A percentile compares a stretch with the other conserved stretches of the same genome.
Evolutionary conservation across 2,113 vertebrate species (phyloP).

Genomic region (Acrocephalus kingi): DNA sequence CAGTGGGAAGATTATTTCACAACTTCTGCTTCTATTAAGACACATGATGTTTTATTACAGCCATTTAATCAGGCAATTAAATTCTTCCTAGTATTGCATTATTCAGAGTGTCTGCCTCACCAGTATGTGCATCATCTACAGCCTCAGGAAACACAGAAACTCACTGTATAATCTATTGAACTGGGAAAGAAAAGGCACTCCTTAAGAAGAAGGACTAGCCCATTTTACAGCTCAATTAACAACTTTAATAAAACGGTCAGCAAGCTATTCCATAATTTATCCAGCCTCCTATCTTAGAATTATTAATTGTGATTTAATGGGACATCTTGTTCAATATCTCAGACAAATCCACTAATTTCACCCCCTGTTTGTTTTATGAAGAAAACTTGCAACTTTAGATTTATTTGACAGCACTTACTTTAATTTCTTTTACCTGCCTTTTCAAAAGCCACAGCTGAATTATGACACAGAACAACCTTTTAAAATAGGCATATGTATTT

Average conservation of each 20-base stretch:
- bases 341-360: constrained; percentile 1
- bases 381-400: not conserved
- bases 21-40: constrained; percentile 22
- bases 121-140: not conserved
- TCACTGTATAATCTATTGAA: not conserved
- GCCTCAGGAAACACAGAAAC: constrained; percentile 16
- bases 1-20: not conserved
- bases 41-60: constrained; percentile 27
- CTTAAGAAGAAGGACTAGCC: not conserved
- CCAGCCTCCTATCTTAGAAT: not conserved
- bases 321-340: not conserved
- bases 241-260: constrained; percentile 20
- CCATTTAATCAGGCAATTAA: constrained; percentile 49
- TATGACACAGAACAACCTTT: not conserved
- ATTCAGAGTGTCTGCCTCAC: constrained; percentile 11
- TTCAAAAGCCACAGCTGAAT: not conserved
- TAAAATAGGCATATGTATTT: not conserved
- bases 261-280: not conserved
- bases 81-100: constrained; percentile 25
- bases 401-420: not conserved
- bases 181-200: not conserved
- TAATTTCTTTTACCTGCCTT: not conserved
- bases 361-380: not conserved
- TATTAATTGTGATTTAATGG: constrained; percentile 46
- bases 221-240: constrained; percentile 28